A percentile compares a stretch with the other conserved stretches of the same genome.
Conservation (phyloP, 2,113 vertebrate species). For the Cepphus grylle region DNA sequence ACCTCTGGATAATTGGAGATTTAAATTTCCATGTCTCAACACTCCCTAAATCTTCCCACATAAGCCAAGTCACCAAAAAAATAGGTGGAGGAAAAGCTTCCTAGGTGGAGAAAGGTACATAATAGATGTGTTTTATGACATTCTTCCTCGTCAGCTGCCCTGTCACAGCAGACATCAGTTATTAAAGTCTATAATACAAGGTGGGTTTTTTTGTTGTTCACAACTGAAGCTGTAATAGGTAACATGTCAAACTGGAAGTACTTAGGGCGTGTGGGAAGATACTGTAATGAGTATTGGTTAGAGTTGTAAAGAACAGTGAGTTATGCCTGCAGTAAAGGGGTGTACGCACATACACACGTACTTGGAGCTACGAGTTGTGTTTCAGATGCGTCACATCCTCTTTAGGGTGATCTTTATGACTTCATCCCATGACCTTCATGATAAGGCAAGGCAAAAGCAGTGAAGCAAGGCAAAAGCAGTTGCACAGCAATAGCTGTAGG, state of each 20-base stretch:
- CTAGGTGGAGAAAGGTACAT: background rate
- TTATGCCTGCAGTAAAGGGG: background rate
- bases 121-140: background rate
- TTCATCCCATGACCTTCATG: background rate
- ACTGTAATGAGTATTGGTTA: background rate
- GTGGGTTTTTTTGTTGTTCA: background rate
- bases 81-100: background rate
- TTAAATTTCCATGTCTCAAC: constrained; percentile 62
- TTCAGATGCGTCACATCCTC: background rate
- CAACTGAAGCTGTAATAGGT: background rate
- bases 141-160: background rate
- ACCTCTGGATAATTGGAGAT: constrained; percentile 51
- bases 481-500: background rate
- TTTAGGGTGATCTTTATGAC: background rate
- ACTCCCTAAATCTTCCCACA: constrained; percentile 53
- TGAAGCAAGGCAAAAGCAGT: background rate
- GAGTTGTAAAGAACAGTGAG: background rate
- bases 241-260: background rate
- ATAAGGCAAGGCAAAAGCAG: background rate
- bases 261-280: background rate
- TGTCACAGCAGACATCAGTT: background rate
- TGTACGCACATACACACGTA: background rate
- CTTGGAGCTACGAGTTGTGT: background rate
- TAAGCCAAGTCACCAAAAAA: constrained; percentile 18
- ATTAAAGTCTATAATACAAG: background rate